phyloP scores from a whole-genome alignment of 1,140 invertebrate species.

The Heterodera schachtii region DNA sequence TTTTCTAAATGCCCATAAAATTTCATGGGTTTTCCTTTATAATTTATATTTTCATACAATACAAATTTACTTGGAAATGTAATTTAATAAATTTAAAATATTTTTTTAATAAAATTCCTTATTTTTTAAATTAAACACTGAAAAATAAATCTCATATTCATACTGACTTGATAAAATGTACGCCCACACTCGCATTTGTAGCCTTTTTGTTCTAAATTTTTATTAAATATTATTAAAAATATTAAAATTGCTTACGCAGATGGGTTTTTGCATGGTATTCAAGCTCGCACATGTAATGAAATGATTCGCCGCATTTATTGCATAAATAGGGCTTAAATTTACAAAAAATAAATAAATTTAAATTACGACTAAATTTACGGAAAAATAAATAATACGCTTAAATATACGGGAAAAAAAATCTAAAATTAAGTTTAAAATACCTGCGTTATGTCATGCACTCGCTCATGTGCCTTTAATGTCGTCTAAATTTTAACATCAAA shows the following conservation, averaged over 20 bases:
- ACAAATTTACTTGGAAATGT: no score
- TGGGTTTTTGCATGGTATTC: slow-evolving; percentile 63
- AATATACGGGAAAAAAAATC: not conserved
- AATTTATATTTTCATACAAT: no score
- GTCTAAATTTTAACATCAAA: slow-evolving; percentile 34
- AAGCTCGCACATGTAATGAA: slow-evolving; percentile 63
- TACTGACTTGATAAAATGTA: slow-evolving; percentile 52
- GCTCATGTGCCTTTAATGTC: slow-evolving; percentile 63
- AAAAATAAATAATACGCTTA: no score
- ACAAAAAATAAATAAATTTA: no score
- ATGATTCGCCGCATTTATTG: slow-evolving; percentile 62
- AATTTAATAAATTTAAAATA: not conserved
- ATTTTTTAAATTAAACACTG: no score
- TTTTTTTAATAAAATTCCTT: not conserved
- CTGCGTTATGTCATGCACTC: slow-evolving; percentile 60
- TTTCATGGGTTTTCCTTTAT: no score
- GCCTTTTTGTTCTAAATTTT: slow-evolving; percentile 59
- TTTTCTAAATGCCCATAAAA: no score
- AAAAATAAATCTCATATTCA: no score
- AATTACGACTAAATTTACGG: no score
- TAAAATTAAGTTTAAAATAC: slow-evolving; percentile 29
- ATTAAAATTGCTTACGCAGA: slow-evolving; percentile 46
- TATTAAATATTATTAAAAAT: not conserved
- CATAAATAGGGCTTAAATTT: slow-evolving; percentile 60
- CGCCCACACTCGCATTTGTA: slow-evolving; percentile 65